Percentiles rank a stretch among this genome's conserved stretches.
phyloP scores from a whole-genome alignment of 2,888 invertebrate genomes.

The Drosophila sordidapex region DNA sequence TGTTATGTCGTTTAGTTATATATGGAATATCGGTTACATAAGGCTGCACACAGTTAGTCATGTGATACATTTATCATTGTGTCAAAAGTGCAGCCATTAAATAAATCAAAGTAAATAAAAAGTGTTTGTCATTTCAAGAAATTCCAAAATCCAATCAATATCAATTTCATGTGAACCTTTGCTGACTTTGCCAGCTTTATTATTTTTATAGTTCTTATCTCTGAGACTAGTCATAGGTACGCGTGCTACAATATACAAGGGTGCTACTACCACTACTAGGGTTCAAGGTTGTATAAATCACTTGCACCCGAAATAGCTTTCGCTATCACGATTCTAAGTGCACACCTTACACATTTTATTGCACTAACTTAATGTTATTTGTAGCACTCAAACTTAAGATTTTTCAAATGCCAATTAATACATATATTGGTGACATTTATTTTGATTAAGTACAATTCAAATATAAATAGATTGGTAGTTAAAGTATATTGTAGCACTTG shows the following conservation, averaged over 20 bases:
- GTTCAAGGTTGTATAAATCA: conserved; percentile 49
- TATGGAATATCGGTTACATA: conserved; percentile 17
- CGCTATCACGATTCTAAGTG: conserved; percentile 20
- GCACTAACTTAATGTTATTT: conserved; percentile 46
- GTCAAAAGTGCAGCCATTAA: conserved; percentile 41
- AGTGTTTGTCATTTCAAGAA: conserved; percentile 37
- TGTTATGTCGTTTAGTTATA: background rate
- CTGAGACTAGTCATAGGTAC: conserved; percentile 11
- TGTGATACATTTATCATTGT: conserved; percentile 57
- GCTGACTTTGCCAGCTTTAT: conserved; percentile 25
- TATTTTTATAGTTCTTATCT: conserved; percentile 38
- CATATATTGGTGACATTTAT: conserved; percentile 51
- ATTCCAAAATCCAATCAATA: conserved; percentile 49
- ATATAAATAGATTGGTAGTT: background rate
- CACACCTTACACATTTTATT: conserved; percentile 43
- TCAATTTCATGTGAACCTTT: conserved; percentile 53
- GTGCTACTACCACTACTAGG: conserved; percentile 28
- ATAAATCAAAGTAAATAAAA: conserved; percentile 45
- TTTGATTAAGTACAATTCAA: conserved; percentile 44
- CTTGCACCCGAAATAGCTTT: conserved; percentile 5
- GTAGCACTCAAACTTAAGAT: conserved; percentile 49
- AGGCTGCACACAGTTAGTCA: conserved; percentile 31
- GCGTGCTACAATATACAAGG: conserved; percentile 36
- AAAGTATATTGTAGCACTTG: background rate
- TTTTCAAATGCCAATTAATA: conserved; percentile 54